Evolutionary conservation across 2,113 vertebrate species (phyloP).

Genomic region (Phalacrocorax carbo): DNA sequence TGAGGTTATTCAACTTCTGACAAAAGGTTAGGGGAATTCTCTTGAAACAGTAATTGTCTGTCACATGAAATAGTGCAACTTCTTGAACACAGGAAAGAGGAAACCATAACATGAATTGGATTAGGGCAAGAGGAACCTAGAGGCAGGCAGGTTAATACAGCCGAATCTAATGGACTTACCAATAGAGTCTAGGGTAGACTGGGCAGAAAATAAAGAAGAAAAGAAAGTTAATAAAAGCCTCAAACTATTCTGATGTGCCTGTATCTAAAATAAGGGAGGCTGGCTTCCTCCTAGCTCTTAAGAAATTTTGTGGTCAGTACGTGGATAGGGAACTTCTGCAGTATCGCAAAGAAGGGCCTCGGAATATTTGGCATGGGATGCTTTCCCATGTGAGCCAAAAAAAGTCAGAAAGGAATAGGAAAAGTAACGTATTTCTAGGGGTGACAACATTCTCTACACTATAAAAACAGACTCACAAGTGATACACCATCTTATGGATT

Average conservation of each 20-base stretch:
- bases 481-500: neutral
- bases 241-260: neutral
- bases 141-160: neutral
- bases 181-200: neutral
- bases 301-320: neutral
- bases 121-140: neutral
- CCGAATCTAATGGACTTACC: neutral
- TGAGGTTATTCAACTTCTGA: constrained; percentile 47
- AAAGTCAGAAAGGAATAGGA: neutral
- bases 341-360: neutral
- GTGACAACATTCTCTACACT: neutral
- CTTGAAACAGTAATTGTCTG: constrained; percentile 50
- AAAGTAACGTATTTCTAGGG: neutral
- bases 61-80: constrained; percentile 19
- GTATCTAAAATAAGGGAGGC: neutral
- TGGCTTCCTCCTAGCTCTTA: neutral
- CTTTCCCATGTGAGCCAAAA: neutral
- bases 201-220: neutral
- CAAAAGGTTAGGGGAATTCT: constrained; percentile 49
- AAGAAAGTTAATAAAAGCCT: neutral
- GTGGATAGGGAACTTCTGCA: neutral
- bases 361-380: neutral
- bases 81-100: neutral
- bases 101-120: neutral
- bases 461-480: neutral